phyloP scores from a whole-genome alignment of 2,113 vertebrate genomes.

The Rhinolophus sinicus region DNA sequence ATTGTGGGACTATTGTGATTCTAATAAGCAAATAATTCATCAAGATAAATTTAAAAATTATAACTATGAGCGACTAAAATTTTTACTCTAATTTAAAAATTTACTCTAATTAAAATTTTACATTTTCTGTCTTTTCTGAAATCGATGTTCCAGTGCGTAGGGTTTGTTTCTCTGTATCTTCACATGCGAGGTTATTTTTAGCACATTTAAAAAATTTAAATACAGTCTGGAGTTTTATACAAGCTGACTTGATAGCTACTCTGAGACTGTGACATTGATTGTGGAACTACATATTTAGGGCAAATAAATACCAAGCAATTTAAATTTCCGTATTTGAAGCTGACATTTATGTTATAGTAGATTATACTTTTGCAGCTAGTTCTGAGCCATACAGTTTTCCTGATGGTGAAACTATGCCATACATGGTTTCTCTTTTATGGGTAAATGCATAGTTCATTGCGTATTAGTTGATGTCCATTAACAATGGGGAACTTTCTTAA shows the following conservation, averaged over 20 bases:
- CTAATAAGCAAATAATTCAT: background rate
- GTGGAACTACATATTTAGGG: constrained; percentile 14
- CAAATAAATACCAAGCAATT: background rate
- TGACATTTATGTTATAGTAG: background rate
- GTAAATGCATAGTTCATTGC: background rate
- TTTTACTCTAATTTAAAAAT: background rate
- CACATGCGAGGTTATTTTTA: constrained; percentile 20
- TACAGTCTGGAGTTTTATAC: background rate
- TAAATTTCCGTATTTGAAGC: background rate
- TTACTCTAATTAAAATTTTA: background rate
- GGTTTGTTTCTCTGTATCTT: constrained; percentile 8
- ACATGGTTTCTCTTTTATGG: background rate
- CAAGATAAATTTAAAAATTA: background rate
- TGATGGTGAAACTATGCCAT: background rate
- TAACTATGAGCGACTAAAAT: background rate
- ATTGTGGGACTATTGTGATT: background rate
- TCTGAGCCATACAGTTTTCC: background rate
- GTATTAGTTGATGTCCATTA: background rate
- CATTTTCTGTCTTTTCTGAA: background rate
- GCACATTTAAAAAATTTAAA: background rate
- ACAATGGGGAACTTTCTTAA: background rate
- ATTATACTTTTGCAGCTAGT: background rate
- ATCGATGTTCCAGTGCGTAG: background rate
- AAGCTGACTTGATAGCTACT: background rate
- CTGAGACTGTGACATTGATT: background rate